Conservation (phyloP, 2,888 invertebrate species). For the Amiota communis region DNA sequence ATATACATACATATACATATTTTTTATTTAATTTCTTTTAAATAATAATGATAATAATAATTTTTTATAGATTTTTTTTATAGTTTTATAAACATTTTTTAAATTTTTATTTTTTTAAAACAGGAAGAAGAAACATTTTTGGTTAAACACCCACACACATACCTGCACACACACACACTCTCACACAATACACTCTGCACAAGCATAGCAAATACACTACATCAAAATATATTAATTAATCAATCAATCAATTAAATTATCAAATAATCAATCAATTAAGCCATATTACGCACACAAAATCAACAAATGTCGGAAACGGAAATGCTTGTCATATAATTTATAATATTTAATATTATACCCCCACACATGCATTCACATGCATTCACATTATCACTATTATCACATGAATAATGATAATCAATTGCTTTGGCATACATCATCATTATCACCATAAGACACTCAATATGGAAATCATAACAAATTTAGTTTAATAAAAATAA, state of each 20-base stretch:
- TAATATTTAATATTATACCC: conserved; percentile 29
- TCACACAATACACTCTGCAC: conserved; percentile 16
- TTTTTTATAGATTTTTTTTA: conserved; percentile 39
- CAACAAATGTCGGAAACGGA: conserved; percentile 59
- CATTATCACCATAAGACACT: not conserved
- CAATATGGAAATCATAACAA: not conserved
- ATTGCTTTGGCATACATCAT: conserved; percentile 4
- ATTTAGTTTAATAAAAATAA: not conserved
- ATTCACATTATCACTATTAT: conserved; percentile 18
- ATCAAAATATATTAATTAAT: too few species aligned
- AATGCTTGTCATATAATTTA: conserved; percentile 54
- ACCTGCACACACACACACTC: conserved; percentile 30
- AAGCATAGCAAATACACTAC: not conserved
- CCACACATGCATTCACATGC: conserved; percentile 27
- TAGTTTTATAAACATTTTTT: too few species aligned
- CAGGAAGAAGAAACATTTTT: conserved; percentile 56
- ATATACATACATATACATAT: conserved; percentile 23
- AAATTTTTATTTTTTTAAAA: conserved; percentile 42
- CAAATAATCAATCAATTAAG: not conserved
- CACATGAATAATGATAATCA: conserved; percentile 20
- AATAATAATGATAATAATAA: too few species aligned
- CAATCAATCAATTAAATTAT: not conserved
- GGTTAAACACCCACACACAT: conserved; percentile 54
- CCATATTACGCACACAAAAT: conserved; percentile 29
- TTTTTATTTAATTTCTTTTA: conserved; percentile 37